phyloP scores from a whole-genome alignment of 2,113 vertebrate genomes.

The Cranoglanis bouderius region DNA sequence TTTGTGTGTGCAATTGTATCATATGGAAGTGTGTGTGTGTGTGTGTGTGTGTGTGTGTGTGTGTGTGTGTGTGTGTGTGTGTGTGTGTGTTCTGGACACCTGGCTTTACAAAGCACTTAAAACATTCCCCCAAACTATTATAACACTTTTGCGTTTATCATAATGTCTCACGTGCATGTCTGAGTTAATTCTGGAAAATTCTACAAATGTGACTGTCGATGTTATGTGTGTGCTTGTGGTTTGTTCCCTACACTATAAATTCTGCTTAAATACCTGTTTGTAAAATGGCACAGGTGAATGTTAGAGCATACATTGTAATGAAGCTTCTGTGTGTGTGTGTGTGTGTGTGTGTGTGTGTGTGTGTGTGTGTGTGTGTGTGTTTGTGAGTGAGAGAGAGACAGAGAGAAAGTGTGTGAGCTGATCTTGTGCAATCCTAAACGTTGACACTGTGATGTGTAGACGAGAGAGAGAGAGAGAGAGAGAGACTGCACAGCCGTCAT shows the following conservation, averaged over 20 bases:
- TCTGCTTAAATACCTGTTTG: conserved; percentile 11
- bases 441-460: conserved; percentile 51
- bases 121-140: no score
- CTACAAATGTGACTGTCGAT: not conserved
- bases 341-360: not conserved
- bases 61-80: not conserved
- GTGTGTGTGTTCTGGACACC: not conserved
- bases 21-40: not conserved
- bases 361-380: not conserved
- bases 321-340: not conserved
- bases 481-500: conserved; percentile 73
- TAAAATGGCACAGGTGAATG: conserved; percentile 14
- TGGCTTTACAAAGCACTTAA: not conserved
- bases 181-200: not conserved
- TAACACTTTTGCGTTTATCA: not conserved
- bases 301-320: not conserved
- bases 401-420: not conserved
- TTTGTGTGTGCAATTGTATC: not conserved
- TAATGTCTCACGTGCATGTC: not conserved
- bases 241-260: conserved; percentile 2
- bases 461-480: conserved; percentile 17
- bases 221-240: conserved; percentile 1
- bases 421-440: conserved; percentile 35
- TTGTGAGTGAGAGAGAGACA: not conserved
- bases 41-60: not conserved